Evolutionary conservation across 2,113 vertebrate genomes (phyloP), one percentile per base, ranked within the genome.

Genomic region (Saccopteryx bilineata): DNA sequence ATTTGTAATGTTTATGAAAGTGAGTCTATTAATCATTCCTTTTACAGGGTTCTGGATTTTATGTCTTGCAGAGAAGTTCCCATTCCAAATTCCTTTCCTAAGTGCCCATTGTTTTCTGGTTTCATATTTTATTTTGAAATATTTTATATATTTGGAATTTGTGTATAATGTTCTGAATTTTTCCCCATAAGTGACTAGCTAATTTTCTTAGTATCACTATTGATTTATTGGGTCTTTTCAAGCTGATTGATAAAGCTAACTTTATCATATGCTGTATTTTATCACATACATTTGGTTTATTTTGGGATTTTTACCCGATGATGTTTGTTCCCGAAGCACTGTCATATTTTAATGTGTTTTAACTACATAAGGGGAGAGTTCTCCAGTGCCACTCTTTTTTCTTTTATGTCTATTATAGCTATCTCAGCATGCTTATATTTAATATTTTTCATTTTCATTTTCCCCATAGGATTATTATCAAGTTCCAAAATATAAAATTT

Each of bases 121-220:
- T 79, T n/a, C 15, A 18, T 65, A 71, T 80, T 94, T 69, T 78
- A 52, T 89, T 80, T 91, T 65, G 5, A 91, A 86, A 72, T 65
- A 74, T 26, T 69, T 90, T 18, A 10, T 50, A 54, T 71, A 80
- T 50, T 86, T 86, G 74, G 9, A 66, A 69, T 87, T 83, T 84
- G 79, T 63, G 14, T 79, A 19, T 65, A 63, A 61, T n/a, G 23
- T 6, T 52, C 13, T 68, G 48, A 13, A 12, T 63, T 86, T 72
- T 15, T 26, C 28, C 12, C 15, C 26, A 72, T 31, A 91, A 58
- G 52, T 23, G 48, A 78, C 56, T 63, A 24, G 31, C 14, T 46
- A 15, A 46, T 80, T 84, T 78, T 84, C 31, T 84, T 39, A 78
- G 19, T 69, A 31, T 58, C 58, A 52, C 5, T 58, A 39, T 28